Evolutionary conservation across 2,113 vertebrate genomes (phyloP), one percentile per base, ranked within the genome.

Genomic region (Psettodes erumei): DNA sequence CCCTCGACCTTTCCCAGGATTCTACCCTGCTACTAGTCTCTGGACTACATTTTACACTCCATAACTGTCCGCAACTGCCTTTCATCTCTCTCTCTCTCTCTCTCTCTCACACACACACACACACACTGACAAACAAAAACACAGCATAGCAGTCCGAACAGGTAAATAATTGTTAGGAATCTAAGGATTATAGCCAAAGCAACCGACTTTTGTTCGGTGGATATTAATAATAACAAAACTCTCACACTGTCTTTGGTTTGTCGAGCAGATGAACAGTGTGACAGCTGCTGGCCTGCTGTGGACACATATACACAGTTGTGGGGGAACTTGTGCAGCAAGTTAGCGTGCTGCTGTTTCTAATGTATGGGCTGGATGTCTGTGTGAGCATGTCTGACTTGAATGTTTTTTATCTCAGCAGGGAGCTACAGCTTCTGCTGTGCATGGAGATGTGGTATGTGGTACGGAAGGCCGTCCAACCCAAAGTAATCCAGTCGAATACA

Each of bases 1-100:
- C 86, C 80, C 42, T 55, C 75, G 82, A 89, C 87, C 86, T 90
- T 89, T 90, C 89, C 82, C 86, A 90, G 70, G 70, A 79, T 76
- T 80, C 72, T 65, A 19, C 66, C 61, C 71, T 65, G 53, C 65
- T 72, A 62, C 65, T 60, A 37, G 66, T 73, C 71, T 90, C 83
- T 85, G 83, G 69, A 78, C 67, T 30, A 15, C 71, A 86, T 88
- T 82, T 84, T n/a, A 75, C 69, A 83, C 71, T 62, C 51, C 62
- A 59, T 76, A 79, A 85, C 78, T 45, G 66, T 54, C 67, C 55
- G 30, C 15, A 18, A 35, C 70, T 65, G 54, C 37, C 79, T 85
- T 84, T 88, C 66, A 86, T 87, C 79, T 67, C 47, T n/a, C n/a
- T n/a, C n/a, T n/a, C n/a, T n/a, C n/a, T n/a, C n/a, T n/a, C n/a